Percentiles rank a stretch among this genome's conserved stretches.
phyloP scores from a whole-genome alignment of 2,797 vertebrate genomes.

The Ctenopoma kingsleyae region DNA sequence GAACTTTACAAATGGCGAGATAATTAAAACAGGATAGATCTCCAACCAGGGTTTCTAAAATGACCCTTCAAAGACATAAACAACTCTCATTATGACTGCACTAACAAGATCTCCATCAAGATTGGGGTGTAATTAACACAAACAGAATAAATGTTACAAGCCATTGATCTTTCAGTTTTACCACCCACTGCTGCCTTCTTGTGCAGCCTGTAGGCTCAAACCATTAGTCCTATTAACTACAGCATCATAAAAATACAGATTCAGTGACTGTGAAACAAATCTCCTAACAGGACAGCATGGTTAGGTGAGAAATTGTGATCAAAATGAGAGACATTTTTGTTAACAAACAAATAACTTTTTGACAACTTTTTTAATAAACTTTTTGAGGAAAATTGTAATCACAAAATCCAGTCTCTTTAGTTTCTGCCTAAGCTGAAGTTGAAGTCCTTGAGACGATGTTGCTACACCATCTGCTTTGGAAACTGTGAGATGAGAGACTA shows the following conservation, averaged over 20 bases:
- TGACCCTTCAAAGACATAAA: slow-evolving; percentile 67
- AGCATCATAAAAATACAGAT: slow-evolving; percentile 20
- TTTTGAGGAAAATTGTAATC: slow-evolving; percentile 6
- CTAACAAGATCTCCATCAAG: slow-evolving; percentile 50
- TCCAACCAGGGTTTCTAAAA: slow-evolving; percentile 45
- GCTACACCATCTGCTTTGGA: slow-evolving; percentile 63
- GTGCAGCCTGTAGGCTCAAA: slow-evolving; percentile 28
- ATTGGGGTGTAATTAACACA: slow-evolving; percentile 52
- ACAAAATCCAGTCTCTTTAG: slow-evolving; percentile 28
- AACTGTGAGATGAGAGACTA: slow-evolving; percentile 44
- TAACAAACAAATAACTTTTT: neutral
- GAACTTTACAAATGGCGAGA: slow-evolving; percentile 56
- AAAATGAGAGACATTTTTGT: slow-evolving; percentile 6
- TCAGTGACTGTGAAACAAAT: slow-evolving; percentile 13
- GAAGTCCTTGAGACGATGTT: slow-evolving; percentile 51
- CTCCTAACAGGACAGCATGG: slow-evolving; percentile 4
- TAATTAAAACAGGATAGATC: slow-evolving; percentile 69
- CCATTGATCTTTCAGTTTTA: slow-evolving; percentile 55
- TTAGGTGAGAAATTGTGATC: slow-evolving; percentile 8
- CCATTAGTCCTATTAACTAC: slow-evolving; percentile 33
- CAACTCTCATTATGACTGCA: slow-evolving; percentile 59
- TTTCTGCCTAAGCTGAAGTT: slow-evolving; percentile 44
- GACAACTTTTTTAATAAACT: neutral
- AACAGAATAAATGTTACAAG: slow-evolving; percentile 49
- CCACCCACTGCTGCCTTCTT: slow-evolving; percentile 37